A percentile compares a stretch with the other conserved stretches of the same genome.
These are phyloP conservation scores for Sarcophaga carnaria DNA, from an alignment of 2,888 invertebrate species.

Conservation along the genomic window DNA sequence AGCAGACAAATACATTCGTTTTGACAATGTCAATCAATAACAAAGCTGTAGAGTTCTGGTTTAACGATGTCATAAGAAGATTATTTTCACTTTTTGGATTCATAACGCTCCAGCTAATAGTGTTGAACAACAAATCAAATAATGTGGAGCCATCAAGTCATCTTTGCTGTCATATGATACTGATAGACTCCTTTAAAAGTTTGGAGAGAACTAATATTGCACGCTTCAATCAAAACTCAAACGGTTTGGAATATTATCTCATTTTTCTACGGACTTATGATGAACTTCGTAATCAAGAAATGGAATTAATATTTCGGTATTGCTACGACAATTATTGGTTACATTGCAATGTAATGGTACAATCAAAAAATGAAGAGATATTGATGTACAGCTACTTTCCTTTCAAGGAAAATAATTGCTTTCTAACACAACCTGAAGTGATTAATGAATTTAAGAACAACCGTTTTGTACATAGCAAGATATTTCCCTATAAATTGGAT, in stretches of 20 bases:
- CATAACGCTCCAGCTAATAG: conserved; percentile 71
- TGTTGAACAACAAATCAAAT: not conserved
- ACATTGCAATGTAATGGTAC: conserved; percentile 76
- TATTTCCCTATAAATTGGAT: conserved; percentile 73
- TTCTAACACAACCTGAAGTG: conserved; percentile 50
- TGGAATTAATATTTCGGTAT: conserved; percentile 74
- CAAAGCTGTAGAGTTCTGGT: not conserved
- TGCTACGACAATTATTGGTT: conserved; percentile 76
- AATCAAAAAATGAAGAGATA: conserved; percentile 72
- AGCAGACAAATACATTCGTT: conserved; percentile 71
- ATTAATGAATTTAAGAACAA: conserved; percentile 72
- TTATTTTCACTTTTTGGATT: conserved; percentile 71
- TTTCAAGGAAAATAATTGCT: conserved; percentile 70
- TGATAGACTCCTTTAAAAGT: conserved; percentile 75
- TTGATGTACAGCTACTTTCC: conserved; percentile 76
- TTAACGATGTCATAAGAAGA: conserved; percentile 68
- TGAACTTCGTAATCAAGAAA: conserved; percentile 63
- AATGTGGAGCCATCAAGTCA: conserved; percentile 11
- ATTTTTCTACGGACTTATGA: conserved; percentile 74
- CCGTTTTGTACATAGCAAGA: conserved; percentile 63
- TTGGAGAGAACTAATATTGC: conserved; percentile 69
- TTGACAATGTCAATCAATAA: conserved; percentile 69
- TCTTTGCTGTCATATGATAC: conserved; percentile 29
- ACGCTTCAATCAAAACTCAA: conserved; percentile 71
- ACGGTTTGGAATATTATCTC: conserved; percentile 75